Evolutionary conservation across 2,113 vertebrate species (phyloP), one percentile per base, ranked within the genome.

Genomic region (Pollachius pollachius): DNA sequence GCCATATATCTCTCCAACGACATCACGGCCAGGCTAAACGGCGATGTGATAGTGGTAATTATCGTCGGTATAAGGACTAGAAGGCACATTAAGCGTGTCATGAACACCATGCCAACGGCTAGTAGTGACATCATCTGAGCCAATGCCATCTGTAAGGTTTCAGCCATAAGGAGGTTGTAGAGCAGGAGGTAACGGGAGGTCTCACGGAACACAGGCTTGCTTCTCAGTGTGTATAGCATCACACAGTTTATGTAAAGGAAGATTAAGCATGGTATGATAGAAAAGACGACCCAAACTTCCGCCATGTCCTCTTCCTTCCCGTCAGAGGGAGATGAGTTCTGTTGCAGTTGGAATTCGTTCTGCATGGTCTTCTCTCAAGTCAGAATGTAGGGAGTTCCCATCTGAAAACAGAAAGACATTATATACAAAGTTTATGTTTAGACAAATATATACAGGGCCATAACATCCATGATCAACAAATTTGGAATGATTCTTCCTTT

Each of bases 1-100:
- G 89, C 87, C 21, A 87, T 78, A 18, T 11, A 61, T 23, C 59
- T 61, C 59, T 61, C 59, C 59, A 61, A 15, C 11, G 59, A 13
- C 18, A 61, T 25, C 59, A 61, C 59, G 3, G 59, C 59, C 21
- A 61, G 21, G 59, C 9, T 61, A 8, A 61, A 61, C 8, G 21
- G 59, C 12, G 59, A 61, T 5, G 25, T 61, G 59, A 19, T 7
- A 4, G 18, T 61, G 59, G 59, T 23, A 15, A 61, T 7, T 13
- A 61, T 19, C 1, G 59, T 15, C 3, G 18, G 7, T 5, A 61
- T 61, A 21, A 61, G 7, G 3, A 61, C 18, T 61, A 61, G n/a
- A 9, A 61, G n/a, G 21, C 59, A 61, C 13, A 23, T 7, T 9
- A 15, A 25, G 18, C 18, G 12, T 15, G 4, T 25, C n/a, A 23